Conservation (phyloP, 1,140 invertebrate species). For the Drosophila insularis region DNA sequence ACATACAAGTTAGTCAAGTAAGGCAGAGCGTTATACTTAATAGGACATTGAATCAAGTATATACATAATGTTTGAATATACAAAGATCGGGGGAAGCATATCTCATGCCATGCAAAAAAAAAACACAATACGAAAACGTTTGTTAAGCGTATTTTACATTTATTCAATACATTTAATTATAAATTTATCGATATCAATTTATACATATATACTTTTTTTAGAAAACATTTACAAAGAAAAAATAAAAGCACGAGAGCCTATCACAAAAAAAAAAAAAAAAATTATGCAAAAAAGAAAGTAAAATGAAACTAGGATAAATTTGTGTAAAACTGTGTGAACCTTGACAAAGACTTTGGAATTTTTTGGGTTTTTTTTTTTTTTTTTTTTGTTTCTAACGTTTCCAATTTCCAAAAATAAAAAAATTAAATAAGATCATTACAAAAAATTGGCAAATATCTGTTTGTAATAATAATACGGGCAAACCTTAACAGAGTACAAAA, state of each 20-base stretch:
- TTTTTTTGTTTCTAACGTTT: constrained; percentile 13
- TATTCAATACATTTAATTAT: constrained; percentile 62
- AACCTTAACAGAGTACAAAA: background rate
- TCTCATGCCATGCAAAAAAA: constrained; percentile 53
- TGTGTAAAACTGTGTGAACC: background rate
- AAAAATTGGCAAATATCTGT: background rate
- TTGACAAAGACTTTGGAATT: constrained; percentile 16
- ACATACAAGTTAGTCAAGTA: constrained; percentile 42
- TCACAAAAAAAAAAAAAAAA: constrained; percentile 57
- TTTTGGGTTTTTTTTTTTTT: too few relatives aligned
- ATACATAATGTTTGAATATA: background rate
- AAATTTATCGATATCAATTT: constrained; percentile 25
- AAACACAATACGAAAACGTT: constrained; percentile 35
- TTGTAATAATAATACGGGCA: background rate
- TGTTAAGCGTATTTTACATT: constrained; percentile 76
- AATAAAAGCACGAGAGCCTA: constrained; percentile 63
- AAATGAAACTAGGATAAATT: constrained; percentile 11
- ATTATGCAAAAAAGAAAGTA: constrained; percentile 11
- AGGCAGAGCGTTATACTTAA: constrained; percentile 25
- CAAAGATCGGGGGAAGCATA: constrained; percentile 3
- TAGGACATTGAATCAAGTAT: constrained; percentile 7
- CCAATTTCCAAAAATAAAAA: background rate
- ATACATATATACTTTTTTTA: constrained; percentile 49
- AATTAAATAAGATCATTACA: background rate
- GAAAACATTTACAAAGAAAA: constrained; percentile 71